A percentile compares a stretch with the other conserved stretches of the same genome.
Conservation (phyloP, 2,888 invertebrate species). For the Trichacis sp. region DNA sequence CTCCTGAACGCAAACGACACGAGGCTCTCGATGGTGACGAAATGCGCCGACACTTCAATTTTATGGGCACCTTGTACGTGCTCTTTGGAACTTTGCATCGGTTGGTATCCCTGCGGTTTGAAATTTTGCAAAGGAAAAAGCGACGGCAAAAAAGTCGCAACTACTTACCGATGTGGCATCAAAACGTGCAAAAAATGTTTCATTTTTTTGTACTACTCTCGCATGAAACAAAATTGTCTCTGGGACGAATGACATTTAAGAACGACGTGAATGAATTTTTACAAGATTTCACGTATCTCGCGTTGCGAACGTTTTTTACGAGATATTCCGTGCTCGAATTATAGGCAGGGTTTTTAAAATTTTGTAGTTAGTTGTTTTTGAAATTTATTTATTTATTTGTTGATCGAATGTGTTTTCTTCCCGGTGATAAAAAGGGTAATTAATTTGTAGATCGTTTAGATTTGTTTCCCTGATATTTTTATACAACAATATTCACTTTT, state of each 20-base stretch:
- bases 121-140: slow-evolving; percentile 93
- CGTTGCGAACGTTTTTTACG: not conserved
- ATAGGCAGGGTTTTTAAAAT: not conserved
- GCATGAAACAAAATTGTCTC: slow-evolving; percentile 84
- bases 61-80: slow-evolving; percentile 84
- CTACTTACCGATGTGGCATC: slow-evolving; percentile 91
- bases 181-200: slow-evolving; percentile 94
- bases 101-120: slow-evolving; percentile 96
- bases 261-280: slow-evolving; percentile 29
- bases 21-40: slow-evolving; percentile 56
- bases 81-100: slow-evolving; percentile 88
- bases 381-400: slow-evolving; percentile 3
- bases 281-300: not conserved
- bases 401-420: not conserved
- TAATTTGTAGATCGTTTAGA: too few relatives aligned
- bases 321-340: not conserved
- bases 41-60: slow-evolving; percentile 78
- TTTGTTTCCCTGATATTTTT: too few relatives aligned
- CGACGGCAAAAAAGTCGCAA: slow-evolving; percentile 75
- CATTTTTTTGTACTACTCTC: slow-evolving; percentile 87
- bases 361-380: not conserved
- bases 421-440: not conserved
- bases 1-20: slow-evolving; percentile 51
- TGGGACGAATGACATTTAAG: slow-evolving; percentile 79
- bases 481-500: too few relatives aligned